phyloP scores from a whole-genome alignment of 2,797 vertebrate species.

The Enteromius mattozi region DNA sequence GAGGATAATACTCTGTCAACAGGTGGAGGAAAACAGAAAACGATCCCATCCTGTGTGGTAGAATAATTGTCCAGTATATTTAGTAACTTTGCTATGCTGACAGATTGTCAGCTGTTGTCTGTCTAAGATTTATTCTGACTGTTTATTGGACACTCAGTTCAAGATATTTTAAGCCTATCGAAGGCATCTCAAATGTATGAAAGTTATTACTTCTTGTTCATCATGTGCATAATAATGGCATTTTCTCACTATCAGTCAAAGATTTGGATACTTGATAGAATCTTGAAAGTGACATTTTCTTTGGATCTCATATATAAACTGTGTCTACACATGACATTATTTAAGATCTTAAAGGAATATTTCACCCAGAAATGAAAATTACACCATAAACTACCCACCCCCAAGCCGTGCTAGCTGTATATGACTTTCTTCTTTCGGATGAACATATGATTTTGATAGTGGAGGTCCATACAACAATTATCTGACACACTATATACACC shows the following conservation, averaged over 20 bases:
- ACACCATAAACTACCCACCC: no score
- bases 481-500: no score
- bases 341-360: background rate
- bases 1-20: slow-evolving; percentile 36
- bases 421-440: no score
- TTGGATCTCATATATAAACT: background rate
- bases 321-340: background rate
- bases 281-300: background rate
- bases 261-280: background rate
- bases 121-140: slow-evolving; percentile 37
- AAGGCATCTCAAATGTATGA: background rate
- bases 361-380: no score
- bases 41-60: slow-evolving; percentile 59
- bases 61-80: slow-evolving; percentile 74
- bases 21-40: slow-evolving; percentile 41
- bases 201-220: background rate
- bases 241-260: background rate
- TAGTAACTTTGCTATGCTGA: slow-evolving; percentile 65
- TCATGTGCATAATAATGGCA: background rate
- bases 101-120: slow-evolving; percentile 78
- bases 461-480: no score
- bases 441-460: no score
- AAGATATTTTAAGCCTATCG: slow-evolving; percentile 40
- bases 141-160: slow-evolving; percentile 42
- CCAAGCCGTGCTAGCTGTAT: no score